Percentiles rank a stretch among this genome's conserved stretches.
Conservation (phyloP, 2,888 invertebrate species). For the Nemotelus pantherinus region DNA sequence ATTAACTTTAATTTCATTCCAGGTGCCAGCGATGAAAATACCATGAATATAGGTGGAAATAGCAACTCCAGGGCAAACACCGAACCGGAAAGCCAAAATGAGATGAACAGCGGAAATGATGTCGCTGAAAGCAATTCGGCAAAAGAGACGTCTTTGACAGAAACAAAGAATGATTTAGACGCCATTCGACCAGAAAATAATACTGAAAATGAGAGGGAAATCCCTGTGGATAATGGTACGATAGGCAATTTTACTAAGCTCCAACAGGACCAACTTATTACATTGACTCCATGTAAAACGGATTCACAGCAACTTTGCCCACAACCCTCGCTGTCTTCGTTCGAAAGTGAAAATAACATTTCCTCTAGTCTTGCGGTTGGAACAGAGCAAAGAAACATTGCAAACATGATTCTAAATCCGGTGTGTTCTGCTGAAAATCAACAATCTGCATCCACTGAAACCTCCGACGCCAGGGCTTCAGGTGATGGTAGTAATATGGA, state of each 20-base stretch:
- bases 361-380: constrained; percentile 26
- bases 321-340: neutral
- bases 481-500: constrained; percentile 25
- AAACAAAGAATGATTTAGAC: constrained; percentile 21
- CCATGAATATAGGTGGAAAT: constrained; percentile 24
- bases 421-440: neutral
- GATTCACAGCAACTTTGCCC: neutral
- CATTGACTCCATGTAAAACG: neutral
- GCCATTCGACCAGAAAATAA: constrained; percentile 5
- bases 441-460: constrained; percentile 12
- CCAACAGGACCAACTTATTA: constrained; percentile 6
- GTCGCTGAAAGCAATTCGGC: constrained; percentile 47
- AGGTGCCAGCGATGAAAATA: constrained; percentile 44
- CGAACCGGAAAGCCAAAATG: constrained; percentile 48
- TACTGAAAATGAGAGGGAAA: neutral
- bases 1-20: constrained; percentile 42
- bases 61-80: constrained; percentile 31
- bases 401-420: constrained; percentile 10
- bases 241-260: neutral
- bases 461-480: constrained; percentile 26
- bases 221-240: neutral
- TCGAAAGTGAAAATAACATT: constrained; percentile 5
- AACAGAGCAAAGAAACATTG: constrained; percentile 29
- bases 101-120: constrained; percentile 49
- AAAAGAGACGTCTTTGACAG: constrained; percentile 26